A percentile compares a stretch with the other conserved stretches of the same genome.
These are phyloP conservation scores for Drosophila trichaetosa DNA, from an alignment of 2,888 invertebrate species.

Conservation along the genomic window DNA sequence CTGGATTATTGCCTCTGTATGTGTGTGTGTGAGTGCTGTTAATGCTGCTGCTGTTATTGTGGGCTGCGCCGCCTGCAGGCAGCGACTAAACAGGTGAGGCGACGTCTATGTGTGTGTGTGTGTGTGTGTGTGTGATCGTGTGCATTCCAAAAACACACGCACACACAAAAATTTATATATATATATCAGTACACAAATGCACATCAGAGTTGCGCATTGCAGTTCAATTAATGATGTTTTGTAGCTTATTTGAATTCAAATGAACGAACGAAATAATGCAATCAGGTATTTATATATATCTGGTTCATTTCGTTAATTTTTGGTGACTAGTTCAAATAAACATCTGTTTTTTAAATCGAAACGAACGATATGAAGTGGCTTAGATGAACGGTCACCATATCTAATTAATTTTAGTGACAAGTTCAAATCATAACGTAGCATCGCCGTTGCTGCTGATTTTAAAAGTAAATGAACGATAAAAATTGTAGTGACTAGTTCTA, in stretches of 20 bases:
- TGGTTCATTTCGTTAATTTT: neutral
- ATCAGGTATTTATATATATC: no score
- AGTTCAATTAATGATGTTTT: slow-evolving; percentile 3
- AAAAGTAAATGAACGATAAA: neutral
- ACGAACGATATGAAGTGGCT: neutral
- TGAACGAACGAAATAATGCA: neutral
- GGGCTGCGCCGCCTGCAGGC: slow-evolving; percentile 48
- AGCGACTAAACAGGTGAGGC: slow-evolving; percentile 76
- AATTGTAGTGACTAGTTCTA: neutral
- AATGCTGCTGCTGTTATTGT: slow-evolving; percentile 49
- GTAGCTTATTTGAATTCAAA: slow-evolving; percentile 21
- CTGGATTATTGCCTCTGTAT: slow-evolving; percentile 60
- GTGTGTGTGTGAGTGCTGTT: slow-evolving; percentile 32
- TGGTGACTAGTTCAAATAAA: neutral
- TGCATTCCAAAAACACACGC: slow-evolving; percentile 72
- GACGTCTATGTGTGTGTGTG: slow-evolving; percentile 47
- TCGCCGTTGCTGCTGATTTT: neutral
- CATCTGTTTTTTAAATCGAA: neutral
- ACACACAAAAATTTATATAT: slow-evolving; percentile 2
- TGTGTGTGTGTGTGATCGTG: slow-evolving; percentile 60
- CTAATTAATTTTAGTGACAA: neutral
- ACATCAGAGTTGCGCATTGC: slow-evolving; percentile 22
- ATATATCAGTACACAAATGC: slow-evolving; percentile 34
- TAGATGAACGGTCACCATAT: neutral
- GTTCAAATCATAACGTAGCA: neutral